Evolutionary conservation across 1,140 invertebrate genomes (phyloP).

Genomic region (Cherax quadricarinatus): DNA sequence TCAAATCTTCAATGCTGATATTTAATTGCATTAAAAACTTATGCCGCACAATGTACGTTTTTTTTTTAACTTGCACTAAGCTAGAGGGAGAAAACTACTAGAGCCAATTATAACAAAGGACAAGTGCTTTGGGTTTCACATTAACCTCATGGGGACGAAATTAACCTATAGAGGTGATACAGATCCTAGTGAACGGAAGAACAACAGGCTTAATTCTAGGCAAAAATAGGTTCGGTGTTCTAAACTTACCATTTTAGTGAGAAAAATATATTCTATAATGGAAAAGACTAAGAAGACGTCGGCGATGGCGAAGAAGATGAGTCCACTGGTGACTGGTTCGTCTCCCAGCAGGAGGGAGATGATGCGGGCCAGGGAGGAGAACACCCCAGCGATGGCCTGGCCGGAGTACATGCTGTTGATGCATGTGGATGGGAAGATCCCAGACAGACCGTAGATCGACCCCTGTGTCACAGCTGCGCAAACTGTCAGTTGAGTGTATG

Average conservation of each 20-base stretch:
- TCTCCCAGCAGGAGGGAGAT: constrained; percentile 80
- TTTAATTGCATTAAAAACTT: too few relatives aligned
- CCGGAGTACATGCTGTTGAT: constrained; percentile 91
- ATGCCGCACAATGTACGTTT: too few relatives aligned
- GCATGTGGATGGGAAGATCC: constrained; percentile 89
- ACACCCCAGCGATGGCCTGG: constrained; percentile 92
- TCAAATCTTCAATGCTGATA: too few relatives aligned
- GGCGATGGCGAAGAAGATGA: constrained; percentile 71
- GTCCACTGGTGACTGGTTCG: constrained; percentile 49
- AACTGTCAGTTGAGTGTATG: neutral
- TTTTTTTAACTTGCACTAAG: too few relatives aligned
- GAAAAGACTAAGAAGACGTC: constrained; percentile 80
- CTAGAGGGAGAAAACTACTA: too few relatives aligned
- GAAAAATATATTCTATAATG: constrained; percentile 83
- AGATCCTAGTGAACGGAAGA: too few relatives aligned
- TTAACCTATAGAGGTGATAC: too few relatives aligned
- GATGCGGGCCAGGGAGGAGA: constrained; percentile 90
- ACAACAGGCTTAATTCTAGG: too few relatives aligned
- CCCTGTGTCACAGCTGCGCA: constrained; percentile 84
- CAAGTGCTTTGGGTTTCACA: too few relatives aligned
- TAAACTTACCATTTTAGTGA: constrained; percentile 83
- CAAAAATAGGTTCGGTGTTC: neutral
- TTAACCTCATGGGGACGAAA: too few relatives aligned
- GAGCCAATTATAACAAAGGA: too few relatives aligned
- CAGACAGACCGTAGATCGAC: constrained; percentile 89